These are phyloP conservation scores for Oligia fasciuncula DNA, from an alignment of 2,888 invertebrate genomes.

Conservation along the genomic window DNA sequence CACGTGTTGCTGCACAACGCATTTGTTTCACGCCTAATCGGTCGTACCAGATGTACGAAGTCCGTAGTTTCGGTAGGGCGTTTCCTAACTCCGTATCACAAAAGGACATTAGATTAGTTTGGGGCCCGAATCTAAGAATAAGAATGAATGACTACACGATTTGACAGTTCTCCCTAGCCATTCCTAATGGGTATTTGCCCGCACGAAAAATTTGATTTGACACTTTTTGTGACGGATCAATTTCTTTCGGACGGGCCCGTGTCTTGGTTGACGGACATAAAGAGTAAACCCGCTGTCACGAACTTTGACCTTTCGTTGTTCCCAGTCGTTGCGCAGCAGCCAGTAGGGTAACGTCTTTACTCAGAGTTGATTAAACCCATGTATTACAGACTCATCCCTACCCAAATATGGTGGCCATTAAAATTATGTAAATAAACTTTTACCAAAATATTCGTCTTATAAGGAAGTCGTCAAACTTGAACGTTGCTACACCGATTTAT, in stretches of 20 bases:
- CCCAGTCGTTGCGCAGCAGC: neutral
- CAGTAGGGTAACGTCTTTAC: conserved; percentile 5
- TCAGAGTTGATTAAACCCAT: conserved; percentile 28
- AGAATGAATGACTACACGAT: no score
- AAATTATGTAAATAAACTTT: conserved; percentile 65
- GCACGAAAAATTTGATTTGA: no score
- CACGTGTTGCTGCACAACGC: conserved; percentile 16
- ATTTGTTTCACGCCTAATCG: neutral
- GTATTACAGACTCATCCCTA: conserved; percentile 29
- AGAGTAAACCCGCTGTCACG: neutral
- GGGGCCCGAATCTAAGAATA: no score
- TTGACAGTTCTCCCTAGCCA: no score
- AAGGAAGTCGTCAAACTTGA: conserved; percentile 68
- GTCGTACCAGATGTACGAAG: neutral
- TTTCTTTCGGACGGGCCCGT: no score
- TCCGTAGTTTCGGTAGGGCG: neutral
- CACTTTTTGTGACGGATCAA: no score
- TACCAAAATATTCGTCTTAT: conserved; percentile 52
- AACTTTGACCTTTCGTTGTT: neutral
- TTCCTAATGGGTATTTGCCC: no score
- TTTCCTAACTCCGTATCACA: neutral
- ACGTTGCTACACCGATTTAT: conserved; percentile 43
- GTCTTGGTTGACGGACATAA: neutral
- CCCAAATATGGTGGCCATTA: conserved; percentile 56
- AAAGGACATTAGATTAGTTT: neutral